Conservation (phyloP, 2,797 vertebrate species). For the Ctenochaetus hawaiiensis region DNA sequence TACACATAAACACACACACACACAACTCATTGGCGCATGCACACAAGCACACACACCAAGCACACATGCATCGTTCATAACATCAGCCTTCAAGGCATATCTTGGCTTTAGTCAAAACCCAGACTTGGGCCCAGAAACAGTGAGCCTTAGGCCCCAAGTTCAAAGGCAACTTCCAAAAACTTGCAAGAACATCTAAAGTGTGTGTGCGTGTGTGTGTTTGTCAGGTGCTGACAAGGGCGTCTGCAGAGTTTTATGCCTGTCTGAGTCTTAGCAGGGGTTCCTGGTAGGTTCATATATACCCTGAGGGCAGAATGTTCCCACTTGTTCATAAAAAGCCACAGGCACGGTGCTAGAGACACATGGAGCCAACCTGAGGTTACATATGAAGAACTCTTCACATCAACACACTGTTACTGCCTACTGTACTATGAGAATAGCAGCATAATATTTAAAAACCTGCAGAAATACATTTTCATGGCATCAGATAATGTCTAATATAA, state of each 20-base stretch:
- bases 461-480: background rate
- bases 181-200: constrained; percentile 13
- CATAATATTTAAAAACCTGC: background rate
- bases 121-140: constrained; percentile 40
- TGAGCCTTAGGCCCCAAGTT: constrained; percentile 43
- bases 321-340: constrained; percentile 56
- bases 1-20: constrained; percentile 23
- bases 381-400: constrained; percentile 2
- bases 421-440: background rate
- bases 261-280: constrained; percentile 48
- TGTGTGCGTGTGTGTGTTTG: constrained; percentile 14
- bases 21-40: constrained; percentile 3
- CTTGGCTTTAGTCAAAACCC: constrained; percentile 50
- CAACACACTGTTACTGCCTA: background rate
- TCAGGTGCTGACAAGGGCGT: constrained; percentile 61
- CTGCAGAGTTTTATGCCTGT: constrained; percentile 57
- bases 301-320: constrained; percentile 45
- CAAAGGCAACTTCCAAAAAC: constrained; percentile 31
- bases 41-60: constrained; percentile 25
- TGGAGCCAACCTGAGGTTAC: constrained; percentile 12
- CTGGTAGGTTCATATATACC: constrained; percentile 31
- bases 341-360: background rate
- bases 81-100: constrained; percentile 40
- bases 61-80: constrained; percentile 14
- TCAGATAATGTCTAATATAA: background rate